Evolutionary conservation across 2,888 invertebrate species (phyloP).

Genomic region (Coelogynopora nodosa): DNA sequence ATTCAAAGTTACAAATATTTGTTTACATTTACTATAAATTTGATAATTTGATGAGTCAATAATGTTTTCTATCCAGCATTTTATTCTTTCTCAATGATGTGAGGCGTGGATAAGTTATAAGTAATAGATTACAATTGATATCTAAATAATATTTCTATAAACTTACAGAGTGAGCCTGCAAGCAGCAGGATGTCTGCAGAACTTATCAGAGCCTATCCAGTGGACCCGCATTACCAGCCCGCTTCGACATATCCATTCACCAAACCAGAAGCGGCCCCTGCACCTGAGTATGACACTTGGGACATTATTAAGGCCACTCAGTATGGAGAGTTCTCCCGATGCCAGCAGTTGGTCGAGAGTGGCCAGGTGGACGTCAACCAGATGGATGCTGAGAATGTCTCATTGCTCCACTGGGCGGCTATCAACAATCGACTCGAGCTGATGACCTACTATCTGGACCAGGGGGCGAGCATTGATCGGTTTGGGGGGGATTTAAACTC

Average conservation of each 20-base stretch:
- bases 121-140: too few relatives aligned
- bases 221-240: constrained; percentile 35
- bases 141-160: background rate
- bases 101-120: too few relatives aligned
- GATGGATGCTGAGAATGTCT: constrained; percentile 89
- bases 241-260: background rate
- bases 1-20: too few relatives aligned
- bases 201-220: constrained; percentile 41
- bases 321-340: constrained; percentile 51
- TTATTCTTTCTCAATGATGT: too few relatives aligned
- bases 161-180: too few relatives aligned
- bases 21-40: too few relatives aligned
- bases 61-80: too few relatives aligned
- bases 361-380: constrained; percentile 81
- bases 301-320: constrained; percentile 79
- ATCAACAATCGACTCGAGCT: constrained; percentile 80
- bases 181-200: background rate
- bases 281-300: constrained; percentile 62
- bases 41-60: too few relatives aligned
- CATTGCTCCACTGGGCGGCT: constrained; percentile 96
- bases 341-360: constrained; percentile 76
- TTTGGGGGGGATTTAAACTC: constrained; percentile 91
- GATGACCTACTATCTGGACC: constrained; percentile 71
- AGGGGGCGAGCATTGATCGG: constrained; percentile 83
- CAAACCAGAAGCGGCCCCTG: background rate